Evolutionary conservation across 2,797 vertebrate genomes (phyloP), one percentile per base, ranked within the genome.

Genomic region (Sparidentex hasta): DNA sequence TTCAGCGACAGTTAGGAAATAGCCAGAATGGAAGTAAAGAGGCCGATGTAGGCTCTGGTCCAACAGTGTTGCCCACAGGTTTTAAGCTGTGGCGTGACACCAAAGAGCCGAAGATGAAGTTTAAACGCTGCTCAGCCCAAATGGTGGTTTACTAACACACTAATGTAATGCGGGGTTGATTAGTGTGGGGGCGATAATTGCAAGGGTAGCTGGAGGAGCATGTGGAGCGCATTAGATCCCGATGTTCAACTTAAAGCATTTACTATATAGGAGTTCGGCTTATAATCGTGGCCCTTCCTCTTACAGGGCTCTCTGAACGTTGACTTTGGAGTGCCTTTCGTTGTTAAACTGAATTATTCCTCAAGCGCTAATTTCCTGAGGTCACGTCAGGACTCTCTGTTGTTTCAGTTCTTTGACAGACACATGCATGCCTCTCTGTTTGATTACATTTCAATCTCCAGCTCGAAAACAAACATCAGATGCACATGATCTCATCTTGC

Each of bases 171-270:
- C 74, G 64, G 85, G 80, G 61, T 90, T 91, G 67, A 87, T 93
- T 91, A 90, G 81, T 75, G 81, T 41, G 52, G 71, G 82, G 85
- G 81, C 4, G 79, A 84, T 93, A 93, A 93, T 91, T 89, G 77
- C 62, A 62, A 63, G 70, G 74, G 65, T 73, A 64, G 86, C 73
- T 68, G 54, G 64, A 74, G 66, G 65, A 83, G 86, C 11, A 51
- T 90, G 81, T 65, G n/a, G 9, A n/a, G 33, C 7, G 33, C 77
- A 80, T 88, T 68, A 82, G n/a, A 44, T 41, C 56, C 52, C 9
- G 4, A n/a, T 62, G 44, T 77, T 74, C 7, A 47, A 16, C 58
- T 46, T 50, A 14, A 6, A 62, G 25, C 8, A 38, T 38, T 57
- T 13, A 47, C 55, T 70, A 44, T 33, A 33, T 23, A 46, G 11